Evolutionary conservation across 2,888 invertebrate genomes (phyloP), one percentile per base, ranked within the genome.

Genomic region (Campoplex capitator): DNA sequence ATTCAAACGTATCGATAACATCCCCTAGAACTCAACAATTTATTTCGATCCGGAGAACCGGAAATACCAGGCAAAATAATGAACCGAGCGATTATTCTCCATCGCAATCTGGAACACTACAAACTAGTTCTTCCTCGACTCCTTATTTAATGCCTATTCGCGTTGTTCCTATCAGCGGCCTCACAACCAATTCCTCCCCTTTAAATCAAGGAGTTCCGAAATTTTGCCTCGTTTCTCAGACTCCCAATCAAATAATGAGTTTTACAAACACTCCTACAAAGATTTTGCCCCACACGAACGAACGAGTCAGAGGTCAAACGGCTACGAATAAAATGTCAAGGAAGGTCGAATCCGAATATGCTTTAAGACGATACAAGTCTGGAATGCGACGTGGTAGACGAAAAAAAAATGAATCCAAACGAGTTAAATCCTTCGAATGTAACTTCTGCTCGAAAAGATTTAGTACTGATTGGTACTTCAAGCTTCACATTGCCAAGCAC

Each of bases 381-480:
- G 84, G 77, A 6, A 18, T 54, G 65, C 79, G 81, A 73, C 89
- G 86, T 23, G 84, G 89, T 8, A 83, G 83, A 73, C 85, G 84
- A 35, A 87, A 75, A 67, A 87, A 86, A 70, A 86, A 85, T 65
- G 75, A 56, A 3, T 58, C 80, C 2, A 88, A 87, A 13, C 76
- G 80, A 81, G 83, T 89, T n/a, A 93, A 89, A 84, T 88, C 89
- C 8, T 94, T 93, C 65, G 89, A 90, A 23, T 94, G 94, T 79
- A 88, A 90, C 0, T 92, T 91, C 42, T 94, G 94, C 38, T 86
- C 89, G 3, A 94, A 94, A 71, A 83, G 89, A 74, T 92, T 94
- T n/a, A 92, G 91, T 16, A 93, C 94, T 1, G 91, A 93, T 56
- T 94, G 94, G 92, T 94, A 94, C 75, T 94, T 94, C 62, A 93